Conservation (phyloP, 2,113 vertebrate species). For the Urocitellus parryii region DNA sequence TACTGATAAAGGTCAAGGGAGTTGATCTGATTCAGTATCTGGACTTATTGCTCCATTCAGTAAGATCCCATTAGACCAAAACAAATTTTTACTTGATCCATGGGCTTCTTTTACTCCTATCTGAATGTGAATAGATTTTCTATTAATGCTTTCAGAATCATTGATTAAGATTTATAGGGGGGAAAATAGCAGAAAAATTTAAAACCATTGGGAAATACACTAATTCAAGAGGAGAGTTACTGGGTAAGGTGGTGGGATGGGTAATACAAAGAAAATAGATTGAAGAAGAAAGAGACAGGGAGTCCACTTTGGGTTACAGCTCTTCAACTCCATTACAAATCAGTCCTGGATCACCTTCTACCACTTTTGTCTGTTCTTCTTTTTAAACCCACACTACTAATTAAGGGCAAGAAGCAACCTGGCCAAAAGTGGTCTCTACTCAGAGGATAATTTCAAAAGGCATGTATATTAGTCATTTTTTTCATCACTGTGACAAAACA, state of each 20-base stretch:
- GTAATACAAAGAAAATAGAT: not conserved
- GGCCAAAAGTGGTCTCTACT: not conserved
- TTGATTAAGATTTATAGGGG: not conserved
- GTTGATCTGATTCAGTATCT: not conserved
- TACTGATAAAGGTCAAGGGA: not conserved
- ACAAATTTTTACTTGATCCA: not conserved
- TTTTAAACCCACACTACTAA: not conserved
- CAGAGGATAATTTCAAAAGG: not conserved
- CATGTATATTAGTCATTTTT: not conserved
- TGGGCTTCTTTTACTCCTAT: not conserved
- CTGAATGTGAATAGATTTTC: not conserved
- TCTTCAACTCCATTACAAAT: not conserved
- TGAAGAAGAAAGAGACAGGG: not conserved
- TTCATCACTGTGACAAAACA: not conserved
- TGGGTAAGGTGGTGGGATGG: not conserved
- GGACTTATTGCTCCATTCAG: not conserved
- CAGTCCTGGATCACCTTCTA: not conserved
- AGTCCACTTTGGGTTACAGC: not conserved
- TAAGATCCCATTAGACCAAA: not conserved
- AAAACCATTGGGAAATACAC: not conserved
- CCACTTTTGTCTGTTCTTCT: not conserved
- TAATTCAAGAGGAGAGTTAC: not conserved
- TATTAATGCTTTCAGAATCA: constrained; percentile 20
- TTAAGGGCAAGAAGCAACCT: not conserved
- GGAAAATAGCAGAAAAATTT: not conserved